Conservation (phyloP, 2,888 invertebrate species). For the Polia nebulosa region DNA sequence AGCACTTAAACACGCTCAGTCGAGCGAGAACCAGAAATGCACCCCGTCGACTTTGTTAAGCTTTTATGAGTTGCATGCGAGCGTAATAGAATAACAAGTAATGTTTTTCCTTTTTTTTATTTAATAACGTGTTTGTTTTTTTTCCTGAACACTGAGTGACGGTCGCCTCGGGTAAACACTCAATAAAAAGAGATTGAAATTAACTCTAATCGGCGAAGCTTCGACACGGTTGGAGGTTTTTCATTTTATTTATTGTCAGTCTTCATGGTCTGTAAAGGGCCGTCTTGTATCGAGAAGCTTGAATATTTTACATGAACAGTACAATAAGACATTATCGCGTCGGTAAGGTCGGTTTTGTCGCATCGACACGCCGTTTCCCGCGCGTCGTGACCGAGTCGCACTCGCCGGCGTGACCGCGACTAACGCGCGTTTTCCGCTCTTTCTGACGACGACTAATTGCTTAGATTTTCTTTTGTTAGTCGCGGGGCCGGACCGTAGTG, state of each 20-base stretch:
- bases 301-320: constrained; percentile 11
- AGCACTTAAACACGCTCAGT: constrained; percentile 90
- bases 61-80: constrained; percentile 79
- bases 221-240: constrained; percentile 58
- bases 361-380: constrained; percentile 56
- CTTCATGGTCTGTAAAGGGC: constrained; percentile 11
- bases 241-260: constrained; percentile 57
- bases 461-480: constrained; percentile 91
- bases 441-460: constrained; percentile 91
- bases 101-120: constrained; percentile 78
- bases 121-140: constrained; percentile 74
- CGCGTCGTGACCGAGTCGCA: constrained; percentile 80
- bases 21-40: constrained; percentile 85
- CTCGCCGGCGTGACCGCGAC: constrained; percentile 87
- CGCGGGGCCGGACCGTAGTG: constrained; percentile 87
- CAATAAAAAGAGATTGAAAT: constrained; percentile 75
- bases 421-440: constrained; percentile 91
- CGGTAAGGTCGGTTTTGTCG: constrained; percentile 67
- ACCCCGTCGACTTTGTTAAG: constrained; percentile 83
- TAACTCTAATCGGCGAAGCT: constrained; percentile 63
- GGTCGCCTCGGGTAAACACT: constrained; percentile 74
- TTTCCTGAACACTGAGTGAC: constrained; percentile 69
- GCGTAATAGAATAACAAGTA: constrained; percentile 82
- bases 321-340: constrained; percentile 22
- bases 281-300: constrained; percentile 15